These are phyloP conservation scores for Colletes latitarsis DNA, from an alignment of 1,140 invertebrate species.

Conservation along the genomic window DNA sequence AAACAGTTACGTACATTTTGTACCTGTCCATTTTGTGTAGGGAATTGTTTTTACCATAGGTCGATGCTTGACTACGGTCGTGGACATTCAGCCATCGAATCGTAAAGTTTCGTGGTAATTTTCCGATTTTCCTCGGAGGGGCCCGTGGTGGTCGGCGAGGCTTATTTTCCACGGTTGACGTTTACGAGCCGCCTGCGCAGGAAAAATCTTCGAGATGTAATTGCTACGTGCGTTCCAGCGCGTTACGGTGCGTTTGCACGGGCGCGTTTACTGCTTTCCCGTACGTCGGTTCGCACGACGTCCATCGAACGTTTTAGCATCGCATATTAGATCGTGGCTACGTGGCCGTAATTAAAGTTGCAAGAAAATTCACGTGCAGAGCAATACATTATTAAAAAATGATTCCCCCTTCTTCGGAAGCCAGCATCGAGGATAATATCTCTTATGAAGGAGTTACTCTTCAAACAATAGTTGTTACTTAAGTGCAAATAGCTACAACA, in stretches of 20 bases:
- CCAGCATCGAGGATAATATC: too few species aligned
- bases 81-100: neutral
- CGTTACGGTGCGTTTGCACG: slow-evolving; percentile 11
- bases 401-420: neutral
- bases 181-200: neutral
- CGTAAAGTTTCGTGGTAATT: neutral
- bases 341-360: slow-evolving; percentile 9
- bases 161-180: slow-evolving; percentile 1
- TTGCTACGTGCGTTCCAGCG: slow-evolving; percentile 39
- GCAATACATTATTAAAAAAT: slow-evolving; percentile 25
- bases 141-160: neutral
- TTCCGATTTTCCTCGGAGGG: neutral
- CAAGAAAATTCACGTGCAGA: slow-evolving; percentile 18
- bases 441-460: too few species aligned
- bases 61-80: too few species aligned
- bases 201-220: neutral
- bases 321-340: neutral
- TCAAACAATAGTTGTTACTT: too few species aligned
- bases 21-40: too few species aligned
- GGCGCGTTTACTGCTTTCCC: slow-evolving; percentile 43
- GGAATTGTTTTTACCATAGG: too few species aligned
- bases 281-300: neutral
- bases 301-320: slow-evolving; percentile 27
- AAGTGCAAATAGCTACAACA: too few species aligned
- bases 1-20: too few species aligned